phyloP scores from a whole-genome alignment of 37 sponge, comb jelly and placozoan species.

The Corticium candelabrum region DNA sequence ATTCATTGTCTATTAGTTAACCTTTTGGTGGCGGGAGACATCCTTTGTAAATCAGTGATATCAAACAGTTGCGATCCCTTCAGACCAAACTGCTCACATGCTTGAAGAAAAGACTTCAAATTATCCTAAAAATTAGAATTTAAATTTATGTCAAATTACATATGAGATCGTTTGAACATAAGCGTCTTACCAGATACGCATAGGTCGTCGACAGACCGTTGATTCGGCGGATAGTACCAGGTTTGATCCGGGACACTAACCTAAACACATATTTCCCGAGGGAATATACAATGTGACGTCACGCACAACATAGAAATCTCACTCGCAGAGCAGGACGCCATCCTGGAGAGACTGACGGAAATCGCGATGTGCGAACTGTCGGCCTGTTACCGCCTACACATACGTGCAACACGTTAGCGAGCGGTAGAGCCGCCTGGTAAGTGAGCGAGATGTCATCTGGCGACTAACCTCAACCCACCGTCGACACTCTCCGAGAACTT shows the following conservation, averaged over 20 bases:
- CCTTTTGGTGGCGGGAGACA: too few relatives aligned
- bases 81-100: conserved; percentile 54
- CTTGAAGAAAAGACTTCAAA: conserved; percentile 54
- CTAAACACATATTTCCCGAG: conserved; percentile 24
- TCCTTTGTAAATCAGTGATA: conserved; percentile 57
- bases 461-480: background rate
- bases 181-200: conserved; percentile 51
- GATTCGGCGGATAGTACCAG: conserved; percentile 52
- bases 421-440: too few relatives aligned
- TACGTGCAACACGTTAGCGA: too few relatives aligned
- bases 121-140: conserved; percentile 47
- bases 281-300: background rate
- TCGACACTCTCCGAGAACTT: background rate
- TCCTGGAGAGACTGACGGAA: conserved; percentile 62
- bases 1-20: too few relatives aligned
- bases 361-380: conserved; percentile 16
- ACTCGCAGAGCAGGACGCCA: conserved; percentile 83
- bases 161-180: too few relatives aligned
- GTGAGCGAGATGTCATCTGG: background rate
- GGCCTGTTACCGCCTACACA: conserved; percentile 63
- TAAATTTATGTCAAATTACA: background rate
- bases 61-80: conserved; percentile 73
- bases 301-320: background rate
- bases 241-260: conserved; percentile 50
- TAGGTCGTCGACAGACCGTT: conserved; percentile 36